Conservation (phyloP, 2,797 vertebrate genomes). For the Phoeniculus purpureus region DNA sequence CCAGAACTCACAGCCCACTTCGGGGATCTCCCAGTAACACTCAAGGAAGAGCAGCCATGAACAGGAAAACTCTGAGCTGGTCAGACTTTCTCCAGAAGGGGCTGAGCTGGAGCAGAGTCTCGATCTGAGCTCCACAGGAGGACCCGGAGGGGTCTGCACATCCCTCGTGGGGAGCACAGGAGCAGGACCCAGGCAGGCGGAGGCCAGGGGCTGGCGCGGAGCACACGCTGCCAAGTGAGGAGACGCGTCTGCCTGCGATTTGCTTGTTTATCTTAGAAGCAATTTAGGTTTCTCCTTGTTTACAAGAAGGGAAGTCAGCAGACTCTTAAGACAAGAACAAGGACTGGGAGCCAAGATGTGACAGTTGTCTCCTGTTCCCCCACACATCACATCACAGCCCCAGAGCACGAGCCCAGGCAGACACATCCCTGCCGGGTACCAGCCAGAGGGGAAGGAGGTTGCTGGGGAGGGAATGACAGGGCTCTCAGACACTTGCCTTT, state of each 20-base stretch:
- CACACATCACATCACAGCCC: not conserved
- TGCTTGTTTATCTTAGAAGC: constrained; percentile 76
- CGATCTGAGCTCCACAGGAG: rapidly evolving
- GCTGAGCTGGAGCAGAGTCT: not conserved
- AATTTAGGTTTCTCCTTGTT: constrained; percentile 76
- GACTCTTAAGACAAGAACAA: constrained; percentile 57
- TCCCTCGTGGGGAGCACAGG: not conserved
- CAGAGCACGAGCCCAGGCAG: too few relatives aligned
- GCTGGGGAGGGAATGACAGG: too few relatives aligned
- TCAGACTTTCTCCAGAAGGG: not conserved
- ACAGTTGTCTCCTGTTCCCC: constrained; percentile 53
- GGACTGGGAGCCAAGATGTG: constrained; percentile 45
- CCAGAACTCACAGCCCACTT: rapidly evolving
- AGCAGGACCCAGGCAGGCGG: not conserved
- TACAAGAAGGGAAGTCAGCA: constrained; percentile 72
- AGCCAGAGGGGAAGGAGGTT: too few relatives aligned
- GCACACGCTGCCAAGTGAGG: constrained; percentile 35
- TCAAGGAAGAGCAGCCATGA: rapidly evolving
- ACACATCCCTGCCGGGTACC: too few relatives aligned
- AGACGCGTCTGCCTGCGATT: constrained; percentile 69
- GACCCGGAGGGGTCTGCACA: not conserved
- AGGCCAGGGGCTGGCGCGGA: not conserved
- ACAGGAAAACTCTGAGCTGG: not conserved
- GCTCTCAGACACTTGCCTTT: not conserved
- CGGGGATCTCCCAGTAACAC: not conserved